These are phyloP conservation scores for Papilio polytes DNA, from an alignment of 1,140 invertebrate genomes.

Conservation along the genomic window DNA sequence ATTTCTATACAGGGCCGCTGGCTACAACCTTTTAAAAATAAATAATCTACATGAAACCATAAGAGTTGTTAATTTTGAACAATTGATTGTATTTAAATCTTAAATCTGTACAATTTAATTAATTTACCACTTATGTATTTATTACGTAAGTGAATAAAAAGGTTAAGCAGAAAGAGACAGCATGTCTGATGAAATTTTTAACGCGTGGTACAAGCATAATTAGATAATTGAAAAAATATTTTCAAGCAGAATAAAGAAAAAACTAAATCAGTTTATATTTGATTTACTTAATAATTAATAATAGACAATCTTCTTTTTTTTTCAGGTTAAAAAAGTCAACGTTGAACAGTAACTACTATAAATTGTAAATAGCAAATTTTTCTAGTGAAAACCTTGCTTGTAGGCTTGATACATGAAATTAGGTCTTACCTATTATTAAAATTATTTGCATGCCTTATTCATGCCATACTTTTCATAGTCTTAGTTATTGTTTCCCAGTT, in stretches of 20 bases:
- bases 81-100: background rate
- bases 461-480: background rate
- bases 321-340: background rate
- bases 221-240: conserved; percentile 19
- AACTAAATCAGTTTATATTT: background rate
- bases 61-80: background rate
- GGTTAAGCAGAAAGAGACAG: conserved; percentile 37
- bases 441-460: background rate
- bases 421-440: background rate
- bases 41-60: background rate
- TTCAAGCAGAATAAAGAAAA: background rate
- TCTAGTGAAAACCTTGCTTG: background rate
- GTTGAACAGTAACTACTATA: background rate
- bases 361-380: background rate
- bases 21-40: background rate
- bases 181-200: conserved; percentile 22
- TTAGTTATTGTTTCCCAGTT: background rate
- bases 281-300: background rate
- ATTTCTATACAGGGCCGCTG: no score
- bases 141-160: conserved; percentile 40
- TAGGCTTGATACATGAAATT: background rate
- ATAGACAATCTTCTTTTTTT: background rate
- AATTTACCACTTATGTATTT: conserved; percentile 29
- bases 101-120: conserved; percentile 22
- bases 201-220: conserved; percentile 35